Evolutionary conservation across 2,113 vertebrate species (phyloP).

Genomic region (Mungos mungo): DNA sequence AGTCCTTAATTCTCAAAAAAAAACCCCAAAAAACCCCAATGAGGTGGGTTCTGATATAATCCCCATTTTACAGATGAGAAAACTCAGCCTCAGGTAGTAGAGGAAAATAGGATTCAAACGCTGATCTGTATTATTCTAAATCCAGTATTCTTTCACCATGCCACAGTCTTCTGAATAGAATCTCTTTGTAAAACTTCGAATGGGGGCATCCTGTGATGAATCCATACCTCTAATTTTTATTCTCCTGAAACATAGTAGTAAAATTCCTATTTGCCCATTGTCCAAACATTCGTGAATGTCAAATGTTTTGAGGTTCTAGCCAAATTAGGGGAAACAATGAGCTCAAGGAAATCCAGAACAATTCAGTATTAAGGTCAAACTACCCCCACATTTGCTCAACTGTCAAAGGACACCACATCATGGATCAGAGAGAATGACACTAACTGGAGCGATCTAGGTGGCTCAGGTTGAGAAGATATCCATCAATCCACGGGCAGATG

Average conservation of each 20-base stretch:
- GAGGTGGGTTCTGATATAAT: neutral
- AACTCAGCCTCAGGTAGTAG: neutral
- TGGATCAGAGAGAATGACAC: neutral
- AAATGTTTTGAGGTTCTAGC: neutral
- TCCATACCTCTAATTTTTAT: neutral
- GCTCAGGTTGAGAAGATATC: neutral
- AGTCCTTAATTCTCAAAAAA: neutral
- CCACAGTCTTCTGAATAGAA: neutral
- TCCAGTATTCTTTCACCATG: neutral
- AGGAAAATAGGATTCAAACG: constrained; percentile 36
- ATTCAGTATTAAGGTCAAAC: constrained; percentile 38
- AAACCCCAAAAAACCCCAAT: neutral
- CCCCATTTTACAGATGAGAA: constrained; percentile 22
- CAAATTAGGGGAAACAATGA: constrained; percentile 25
- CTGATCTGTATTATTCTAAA: neutral
- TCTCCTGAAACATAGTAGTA: neutral
- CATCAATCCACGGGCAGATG: neutral
- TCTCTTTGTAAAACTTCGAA: neutral
- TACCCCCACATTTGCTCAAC: neutral
- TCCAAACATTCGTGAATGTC: constrained; percentile 34
- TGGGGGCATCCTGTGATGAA: neutral
- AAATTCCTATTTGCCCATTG: neutral
- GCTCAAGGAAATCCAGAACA: neutral
- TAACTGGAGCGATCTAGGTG: neutral
- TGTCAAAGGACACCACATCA: neutral